Evolutionary conservation across 2,888 invertebrate genomes (phyloP), one percentile per base, ranked within the genome.

Genomic region (Horisme vitalbata): DNA sequence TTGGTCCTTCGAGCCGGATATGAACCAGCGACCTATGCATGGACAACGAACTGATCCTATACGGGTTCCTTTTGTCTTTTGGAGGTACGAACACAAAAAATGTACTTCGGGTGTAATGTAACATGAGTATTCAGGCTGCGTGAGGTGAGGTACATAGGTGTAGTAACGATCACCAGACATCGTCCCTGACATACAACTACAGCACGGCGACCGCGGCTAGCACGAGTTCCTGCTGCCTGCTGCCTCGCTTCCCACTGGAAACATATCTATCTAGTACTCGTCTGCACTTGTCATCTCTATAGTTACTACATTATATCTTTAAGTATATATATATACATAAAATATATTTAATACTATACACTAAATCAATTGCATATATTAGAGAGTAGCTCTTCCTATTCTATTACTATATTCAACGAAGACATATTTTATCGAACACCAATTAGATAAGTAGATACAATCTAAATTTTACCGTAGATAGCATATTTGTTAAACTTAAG

Each of bases 371-470:
- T 30, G 31, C 34, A 35, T 41, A 52, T 39, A 49, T 41, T 48
- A 54, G 39, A 20, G 24, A 23, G 57, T 62, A 60, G 60, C 56
- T 64, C 61, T 69, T 68, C 63, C 59, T 66, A 57, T 66, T 57
- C 3, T 21, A 53, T 54, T 18, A 18, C 18, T 18, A 60, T 63
- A 61, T 59, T 14, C 65, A 70, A 72, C 71, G 66, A 76, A 70
- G 74, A 77, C 78, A 81, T 79, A 81, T 81, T 81, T 63, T 76
- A 82, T 74, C 71, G 69, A 84, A 85, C 86, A 85, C 85, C 86
- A 84, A 84, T 59, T 84, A 86, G 82, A 65, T 76, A 74, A 72
- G 74, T 82, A 83, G 76, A 68, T 73, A 79, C 72, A 75, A 75
- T 63, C 59, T 48, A 70, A 68, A 66, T 69, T 72, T 61, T 65